phyloP scores from a whole-genome alignment of 2,797 vertebrate species.

The Synanceia verrucosa region DNA sequence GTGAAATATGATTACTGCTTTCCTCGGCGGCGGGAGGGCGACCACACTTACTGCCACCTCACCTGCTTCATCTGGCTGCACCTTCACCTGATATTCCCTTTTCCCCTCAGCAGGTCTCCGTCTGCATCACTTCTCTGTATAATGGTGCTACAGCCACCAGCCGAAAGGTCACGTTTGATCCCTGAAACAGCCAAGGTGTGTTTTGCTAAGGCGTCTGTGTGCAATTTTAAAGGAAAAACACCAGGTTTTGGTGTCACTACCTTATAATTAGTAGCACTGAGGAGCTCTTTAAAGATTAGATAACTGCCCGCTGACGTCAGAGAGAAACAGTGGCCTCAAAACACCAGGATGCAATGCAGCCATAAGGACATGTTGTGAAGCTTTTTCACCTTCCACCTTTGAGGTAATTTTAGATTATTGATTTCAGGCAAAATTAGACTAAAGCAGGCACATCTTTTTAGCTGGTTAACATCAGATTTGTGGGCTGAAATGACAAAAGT shows the following conservation, averaged over 20 bases:
- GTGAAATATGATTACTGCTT: slow-evolving; percentile 62
- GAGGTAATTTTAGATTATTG: not conserved
- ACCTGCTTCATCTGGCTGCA: slow-evolving; percentile 13
- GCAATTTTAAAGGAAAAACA: not conserved
- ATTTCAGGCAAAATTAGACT: not conserved
- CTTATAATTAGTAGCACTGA: not conserved
- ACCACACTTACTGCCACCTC: slow-evolving; percentile 33
- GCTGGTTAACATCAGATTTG: not conserved
- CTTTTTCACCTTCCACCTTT: not conserved
- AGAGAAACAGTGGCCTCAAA: not conserved
- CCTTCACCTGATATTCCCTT: slow-evolving; percentile 8
- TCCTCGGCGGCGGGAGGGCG: slow-evolving; percentile 14
- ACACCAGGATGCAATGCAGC: not conserved
- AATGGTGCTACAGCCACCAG: not conserved
- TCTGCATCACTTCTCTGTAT: slow-evolving; percentile 11
- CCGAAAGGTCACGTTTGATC: slow-evolving; percentile 1
- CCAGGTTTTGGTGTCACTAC: not conserved
- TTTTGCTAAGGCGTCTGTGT: not conserved
- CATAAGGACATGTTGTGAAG: not conserved
- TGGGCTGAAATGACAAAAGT: not conserved
- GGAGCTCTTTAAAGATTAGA: not conserved
- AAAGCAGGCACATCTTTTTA: not conserved
- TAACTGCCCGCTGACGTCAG: not conserved
- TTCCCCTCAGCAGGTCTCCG: not conserved
- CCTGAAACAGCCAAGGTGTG: not conserved